Evolutionary conservation across 2,888 invertebrate species (phyloP), one percentile per base, ranked within the genome.

Genomic region (Stenchaetothrips biformis): DNA sequence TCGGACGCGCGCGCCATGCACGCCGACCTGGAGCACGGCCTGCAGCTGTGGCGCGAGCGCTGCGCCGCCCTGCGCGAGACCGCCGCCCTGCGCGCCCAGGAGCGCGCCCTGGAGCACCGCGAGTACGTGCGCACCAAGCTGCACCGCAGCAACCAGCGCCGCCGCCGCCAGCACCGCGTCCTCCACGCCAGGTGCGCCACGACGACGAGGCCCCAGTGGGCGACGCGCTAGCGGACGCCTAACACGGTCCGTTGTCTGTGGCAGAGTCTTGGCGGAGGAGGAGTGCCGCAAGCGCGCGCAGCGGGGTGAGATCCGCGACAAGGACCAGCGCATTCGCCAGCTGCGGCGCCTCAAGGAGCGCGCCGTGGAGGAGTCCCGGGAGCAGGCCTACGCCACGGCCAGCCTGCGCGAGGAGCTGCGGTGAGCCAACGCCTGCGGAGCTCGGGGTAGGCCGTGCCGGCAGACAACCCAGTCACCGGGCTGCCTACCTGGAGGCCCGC

Each of bases 1-100:
- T 21, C 67, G 67, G 67, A 25, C 67, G 67, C 67, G 9, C 67
- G 67, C 21, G 67, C 67, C 21, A 21, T 74, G 67, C 67, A 74
- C 67, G 67, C 21, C 67, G 67, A 74, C 67, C 67, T 74, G 67
- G 67, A 74, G 67, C 67, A 74, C 67, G 67, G 67, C 9, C 21
- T 74, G 67, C 67, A 74, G 67, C 67, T 74, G 67, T 74, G 67
- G 67, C 67, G 67, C 67, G 67, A 74, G 67, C 67, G 67, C 21
- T 74, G 67, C 67, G 67, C 67, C 21, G 67, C 67, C 9, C 67
- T 74, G 67, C 67, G 25, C 21, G 67, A 74, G 67, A 25, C 11
- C 25, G 67, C 67, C 6, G 21, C 67, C 21, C 67, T 74, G 67
- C 67, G 67, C 21, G 67, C 67, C 21, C 25, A 21, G 67, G 67